Percentiles rank a stretch among this genome's conserved stretches.
phyloP scores from a whole-genome alignment of 1,140 invertebrate genomes.

The Drosophila tristis region DNA sequence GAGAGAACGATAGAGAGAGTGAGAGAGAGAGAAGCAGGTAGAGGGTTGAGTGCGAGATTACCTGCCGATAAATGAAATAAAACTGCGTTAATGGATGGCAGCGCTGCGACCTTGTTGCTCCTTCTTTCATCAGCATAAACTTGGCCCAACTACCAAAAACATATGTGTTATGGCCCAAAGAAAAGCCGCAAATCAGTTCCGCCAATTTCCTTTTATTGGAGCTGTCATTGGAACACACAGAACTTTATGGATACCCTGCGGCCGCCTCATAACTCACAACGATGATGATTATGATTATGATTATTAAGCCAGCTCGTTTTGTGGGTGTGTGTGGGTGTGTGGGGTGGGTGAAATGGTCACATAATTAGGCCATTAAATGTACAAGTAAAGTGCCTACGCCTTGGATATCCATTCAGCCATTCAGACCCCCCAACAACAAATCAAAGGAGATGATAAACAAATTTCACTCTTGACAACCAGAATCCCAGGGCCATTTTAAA shows the following conservation, averaged over 20 bases:
- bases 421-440: conserved; percentile 31
- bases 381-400: conserved; percentile 45
- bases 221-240: neutral
- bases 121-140: conserved; percentile 42
- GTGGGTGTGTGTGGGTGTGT: conserved; percentile 37
- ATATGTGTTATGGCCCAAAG: conserved; percentile 29
- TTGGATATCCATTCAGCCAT: conserved; percentile 45
- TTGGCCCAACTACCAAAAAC: conserved; percentile 25
- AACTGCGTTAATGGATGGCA: conserved; percentile 38
- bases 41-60: conserved; percentile 21
- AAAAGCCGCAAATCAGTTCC: conserved; percentile 18
- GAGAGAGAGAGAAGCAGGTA: neutral
- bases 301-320: conserved; percentile 54
- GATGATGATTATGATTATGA: conserved; percentile 67
- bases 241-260: conserved; percentile 24
- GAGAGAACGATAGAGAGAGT: conserved; percentile 2
- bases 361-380: conserved; percentile 79
- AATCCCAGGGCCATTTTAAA: conserved; percentile 60
- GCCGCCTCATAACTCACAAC: neutral
- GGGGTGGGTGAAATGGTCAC: conserved; percentile 42
- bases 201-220: conserved; percentile 61
- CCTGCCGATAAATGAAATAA: conserved; percentile 42
- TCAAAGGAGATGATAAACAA: conserved; percentile 65
- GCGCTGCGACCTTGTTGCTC: conserved; percentile 30
- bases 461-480: conserved; percentile 59